A percentile compares a stretch with the other conserved stretches of the same genome.
Evolutionary conservation across 2,888 invertebrate species (phyloP).

Genomic region (Papilio protenor): DNA sequence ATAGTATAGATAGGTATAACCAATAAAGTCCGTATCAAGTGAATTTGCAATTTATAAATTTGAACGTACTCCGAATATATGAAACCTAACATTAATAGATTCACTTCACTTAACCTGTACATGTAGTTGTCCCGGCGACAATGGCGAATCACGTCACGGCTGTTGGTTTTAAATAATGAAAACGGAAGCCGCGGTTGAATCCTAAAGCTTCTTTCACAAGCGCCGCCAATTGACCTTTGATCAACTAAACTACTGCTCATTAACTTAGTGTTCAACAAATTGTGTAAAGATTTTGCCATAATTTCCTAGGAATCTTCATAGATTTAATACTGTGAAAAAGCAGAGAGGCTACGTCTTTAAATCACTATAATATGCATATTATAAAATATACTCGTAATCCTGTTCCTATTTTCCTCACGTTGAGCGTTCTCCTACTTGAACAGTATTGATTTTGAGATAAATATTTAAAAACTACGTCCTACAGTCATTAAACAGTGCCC

Average conservation of each 20-base stretch:
- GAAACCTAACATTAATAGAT: neutral
- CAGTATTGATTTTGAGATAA: conserved; percentile 62
- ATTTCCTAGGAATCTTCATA: neutral
- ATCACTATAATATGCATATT: neutral
- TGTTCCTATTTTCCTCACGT: conserved; percentile 43
- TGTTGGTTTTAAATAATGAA: conserved; percentile 69
- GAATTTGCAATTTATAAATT: neutral
- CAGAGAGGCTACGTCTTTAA: neutral
- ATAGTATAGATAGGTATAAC: too few relatives aligned
- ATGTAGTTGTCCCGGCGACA: conserved; percentile 69
- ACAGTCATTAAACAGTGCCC: conserved; percentile 56
- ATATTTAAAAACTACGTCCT: conserved; percentile 47
- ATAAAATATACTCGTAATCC: conserved; percentile 35
- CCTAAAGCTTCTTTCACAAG: conserved; percentile 56
- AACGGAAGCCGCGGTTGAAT: conserved; percentile 68
- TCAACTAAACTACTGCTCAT: neutral
- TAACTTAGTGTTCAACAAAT: neutral
- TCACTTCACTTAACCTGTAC: conserved; percentile 57
- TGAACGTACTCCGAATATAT: neutral
- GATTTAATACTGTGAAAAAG: neutral
- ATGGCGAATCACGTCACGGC: conserved; percentile 71
- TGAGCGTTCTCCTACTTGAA: conserved; percentile 49
- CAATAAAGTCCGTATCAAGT: too few relatives aligned
- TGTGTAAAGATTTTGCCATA: neutral
- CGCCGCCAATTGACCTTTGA: conserved; percentile 47